A percentile compares a stretch with the other conserved stretches of the same genome.
Conservation (phyloP, 2,888 invertebrate genomes). For the Julus scandinavius region DNA sequence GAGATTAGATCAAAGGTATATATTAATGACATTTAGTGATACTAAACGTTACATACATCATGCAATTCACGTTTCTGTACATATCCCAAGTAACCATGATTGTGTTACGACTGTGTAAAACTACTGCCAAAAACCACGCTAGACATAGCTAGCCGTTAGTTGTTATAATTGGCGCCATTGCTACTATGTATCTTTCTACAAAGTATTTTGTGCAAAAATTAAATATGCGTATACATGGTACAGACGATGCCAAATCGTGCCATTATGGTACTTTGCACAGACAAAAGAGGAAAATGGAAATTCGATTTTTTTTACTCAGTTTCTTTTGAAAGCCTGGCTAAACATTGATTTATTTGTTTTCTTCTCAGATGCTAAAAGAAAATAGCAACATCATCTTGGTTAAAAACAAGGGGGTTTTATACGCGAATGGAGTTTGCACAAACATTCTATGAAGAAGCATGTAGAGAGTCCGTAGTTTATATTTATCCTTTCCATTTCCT, state of each 20-base stretch:
- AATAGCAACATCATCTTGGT: conserved; percentile 26
- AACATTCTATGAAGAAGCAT: not conserved
- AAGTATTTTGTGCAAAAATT: not conserved
- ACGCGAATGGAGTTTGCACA: not conserved
- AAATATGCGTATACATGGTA: not conserved
- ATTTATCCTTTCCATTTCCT: conserved; percentile 6
- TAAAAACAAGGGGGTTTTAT: conserved; percentile 21
- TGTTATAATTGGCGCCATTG: not conserved
- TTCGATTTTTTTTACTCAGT: conserved; percentile 1
- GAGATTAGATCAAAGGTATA: no score
- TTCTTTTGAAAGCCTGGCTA: not conserved
- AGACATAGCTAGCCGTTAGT: not conserved
- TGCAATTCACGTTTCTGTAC: not conserved
- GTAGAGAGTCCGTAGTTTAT: not conserved
- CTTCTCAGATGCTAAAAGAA: not conserved
- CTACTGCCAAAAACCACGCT: not conserved
- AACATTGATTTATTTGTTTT: conserved; percentile 39
- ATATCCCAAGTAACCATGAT: not conserved
- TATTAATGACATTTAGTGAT: no score
- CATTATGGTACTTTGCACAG: not conserved
- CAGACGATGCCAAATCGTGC: not conserved
- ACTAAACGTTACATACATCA: no score
- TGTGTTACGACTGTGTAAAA: not conserved
- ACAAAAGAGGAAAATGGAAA: not conserved
- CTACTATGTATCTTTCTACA: not conserved